Evolutionary conservation across 2,797 vertebrate genomes (phyloP).

Genomic region (Myotis findleyi): DNA sequence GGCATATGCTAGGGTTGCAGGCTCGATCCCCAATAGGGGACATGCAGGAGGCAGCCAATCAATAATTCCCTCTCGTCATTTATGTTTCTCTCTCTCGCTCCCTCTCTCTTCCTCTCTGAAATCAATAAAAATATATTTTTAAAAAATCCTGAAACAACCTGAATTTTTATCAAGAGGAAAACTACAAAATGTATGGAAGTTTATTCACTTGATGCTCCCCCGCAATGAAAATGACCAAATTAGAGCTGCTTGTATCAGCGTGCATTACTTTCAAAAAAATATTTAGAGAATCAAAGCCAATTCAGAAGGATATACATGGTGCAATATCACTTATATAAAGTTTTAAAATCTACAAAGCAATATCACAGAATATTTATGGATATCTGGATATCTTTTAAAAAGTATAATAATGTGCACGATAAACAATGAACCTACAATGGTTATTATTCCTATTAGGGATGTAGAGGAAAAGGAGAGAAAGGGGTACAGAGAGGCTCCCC

Average conservation of each 20-base stretch:
- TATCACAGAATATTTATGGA: not conserved
- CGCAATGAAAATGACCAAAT: conserved; percentile 14
- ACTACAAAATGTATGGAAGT: not conserved
- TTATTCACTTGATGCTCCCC: not conserved
- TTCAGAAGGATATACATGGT: not conserved
- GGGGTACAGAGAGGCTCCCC: not conserved
- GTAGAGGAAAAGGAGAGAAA: not conserved
- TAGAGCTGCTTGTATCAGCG: not conserved
- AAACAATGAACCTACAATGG: not conserved
- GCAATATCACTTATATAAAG: not conserved
- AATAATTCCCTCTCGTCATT: too few relatives aligned
- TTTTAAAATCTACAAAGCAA: conserved; percentile 4
- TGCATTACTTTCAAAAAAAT: conserved; percentile 34
- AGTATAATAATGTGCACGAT: not conserved
- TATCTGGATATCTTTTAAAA: not conserved
- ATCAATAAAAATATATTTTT: too few relatives aligned
- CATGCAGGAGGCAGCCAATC: too few relatives aligned
- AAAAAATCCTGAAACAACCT: not conserved
- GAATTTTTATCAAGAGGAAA: not conserved
- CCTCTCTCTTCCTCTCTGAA: too few relatives aligned
- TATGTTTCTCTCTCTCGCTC: too few relatives aligned
- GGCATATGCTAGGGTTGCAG: too few relatives aligned
- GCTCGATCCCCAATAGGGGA: too few relatives aligned
- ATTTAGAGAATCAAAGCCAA: not conserved
- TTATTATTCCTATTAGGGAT: not conserved